Conservation (phyloP, 2,888 invertebrate genomes). For the Cetonia aurata region DNA sequence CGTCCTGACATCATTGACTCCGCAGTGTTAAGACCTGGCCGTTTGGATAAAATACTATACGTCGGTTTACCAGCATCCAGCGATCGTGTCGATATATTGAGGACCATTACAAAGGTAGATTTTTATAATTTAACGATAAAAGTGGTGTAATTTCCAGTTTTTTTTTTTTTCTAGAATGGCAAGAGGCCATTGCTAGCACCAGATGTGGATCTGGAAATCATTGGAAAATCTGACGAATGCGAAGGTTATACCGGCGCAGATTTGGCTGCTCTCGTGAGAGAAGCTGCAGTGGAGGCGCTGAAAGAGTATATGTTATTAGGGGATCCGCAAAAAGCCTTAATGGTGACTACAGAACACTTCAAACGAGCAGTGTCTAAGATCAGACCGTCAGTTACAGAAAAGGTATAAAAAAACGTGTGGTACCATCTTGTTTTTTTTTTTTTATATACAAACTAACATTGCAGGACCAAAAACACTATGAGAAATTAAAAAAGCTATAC, state of each 20-base stretch:
- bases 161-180: conserved; percentile 73
- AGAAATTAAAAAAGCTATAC: conserved; percentile 78
- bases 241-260: conserved; percentile 95
- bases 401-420: conserved; percentile 66
- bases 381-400: conserved; percentile 87
- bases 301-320: conserved; percentile 78
- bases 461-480: conserved; percentile 82
- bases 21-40: conserved; percentile 89
- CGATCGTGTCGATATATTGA: conserved; percentile 90
- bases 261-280: conserved; percentile 88
- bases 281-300: conserved; percentile 86
- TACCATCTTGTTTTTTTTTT: not conserved
- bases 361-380: conserved; percentile 81
- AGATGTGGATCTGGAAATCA: conserved; percentile 80
- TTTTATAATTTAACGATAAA: too few species aligned
- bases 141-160: not conserved
- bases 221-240: conserved; percentile 77
- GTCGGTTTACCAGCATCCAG: conserved; percentile 86
- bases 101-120: conserved; percentile 86
- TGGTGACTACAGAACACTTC: conserved; percentile 80
- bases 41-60: conserved; percentile 90
- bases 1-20: conserved; percentile 97
- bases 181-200: conserved; percentile 80
- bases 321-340: conserved; percentile 66
- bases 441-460: not conserved